Percentiles rank a stretch among this genome's conserved stretches.
These are phyloP conservation scores for Trigoniulus corallinus DNA, from an alignment of 1,140 invertebrate genomes.

Conservation along the genomic window DNA sequence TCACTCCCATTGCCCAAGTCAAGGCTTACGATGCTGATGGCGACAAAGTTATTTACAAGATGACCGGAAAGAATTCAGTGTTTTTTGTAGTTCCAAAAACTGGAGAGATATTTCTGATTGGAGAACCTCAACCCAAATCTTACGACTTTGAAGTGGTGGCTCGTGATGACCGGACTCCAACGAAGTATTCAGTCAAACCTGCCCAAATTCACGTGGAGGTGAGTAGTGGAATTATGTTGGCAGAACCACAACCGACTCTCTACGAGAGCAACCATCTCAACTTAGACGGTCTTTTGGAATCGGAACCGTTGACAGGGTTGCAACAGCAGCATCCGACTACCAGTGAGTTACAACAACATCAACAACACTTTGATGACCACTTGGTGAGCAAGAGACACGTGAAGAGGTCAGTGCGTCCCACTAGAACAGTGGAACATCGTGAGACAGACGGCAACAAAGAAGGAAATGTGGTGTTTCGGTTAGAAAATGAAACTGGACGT, in stretches of 20 bases:
- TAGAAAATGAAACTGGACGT: constrained; percentile 78
- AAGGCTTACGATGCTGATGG: constrained; percentile 67
- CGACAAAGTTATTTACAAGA: constrained; percentile 64
- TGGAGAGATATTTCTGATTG: constrained; percentile 63
- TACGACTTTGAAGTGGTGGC: constrained; percentile 49
- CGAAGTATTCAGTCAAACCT: constrained; percentile 42
- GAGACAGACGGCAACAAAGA: constrained; percentile 77
- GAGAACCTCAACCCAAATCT: constrained; percentile 36
- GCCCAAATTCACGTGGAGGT: constrained; percentile 60
- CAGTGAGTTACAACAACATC: background rate
- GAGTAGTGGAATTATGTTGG: constrained; percentile 41
- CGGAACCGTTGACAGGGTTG: constrained; percentile 30
- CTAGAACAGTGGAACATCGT: constrained; percentile 78
- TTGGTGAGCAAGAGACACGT: constrained; percentile 58
- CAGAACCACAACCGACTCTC: no score
- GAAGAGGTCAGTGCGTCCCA: constrained; percentile 70
- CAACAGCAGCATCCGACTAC: background rate
- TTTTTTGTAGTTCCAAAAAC: constrained; percentile 80
- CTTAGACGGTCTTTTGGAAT: constrained; percentile 20
- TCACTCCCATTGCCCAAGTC: constrained; percentile 61
- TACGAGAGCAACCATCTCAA: constrained; percentile 7
- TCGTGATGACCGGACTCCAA: constrained; percentile 58
- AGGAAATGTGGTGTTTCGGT: constrained; percentile 67
- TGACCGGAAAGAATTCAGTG: constrained; percentile 55
- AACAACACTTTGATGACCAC: constrained; percentile 24